phyloP scores from a whole-genome alignment of 2,797 vertebrate species.

The Characodon lateralis region DNA sequence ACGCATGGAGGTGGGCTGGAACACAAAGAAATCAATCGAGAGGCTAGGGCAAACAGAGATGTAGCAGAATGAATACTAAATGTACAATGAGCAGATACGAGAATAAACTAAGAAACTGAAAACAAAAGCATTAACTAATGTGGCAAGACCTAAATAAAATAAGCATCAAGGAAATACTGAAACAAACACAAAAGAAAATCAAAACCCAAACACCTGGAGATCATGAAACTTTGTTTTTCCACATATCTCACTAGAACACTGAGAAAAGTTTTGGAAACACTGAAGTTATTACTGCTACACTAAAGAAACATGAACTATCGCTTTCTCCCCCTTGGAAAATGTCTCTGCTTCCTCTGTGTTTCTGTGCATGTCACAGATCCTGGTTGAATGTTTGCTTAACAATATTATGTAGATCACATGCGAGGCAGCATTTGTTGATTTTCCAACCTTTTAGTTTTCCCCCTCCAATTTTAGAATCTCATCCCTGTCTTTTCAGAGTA shows the following conservation, averaged over 20 bases:
- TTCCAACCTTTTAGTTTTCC: not conserved
- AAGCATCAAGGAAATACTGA: too few species aligned
- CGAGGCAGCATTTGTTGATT: slow-evolving; percentile 5
- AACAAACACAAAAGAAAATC: too few species aligned
- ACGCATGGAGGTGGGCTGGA: too few species aligned
- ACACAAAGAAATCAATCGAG: too few species aligned
- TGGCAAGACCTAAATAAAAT: too few species aligned
- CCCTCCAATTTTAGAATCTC: not conserved
- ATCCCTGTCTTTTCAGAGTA: not conserved
- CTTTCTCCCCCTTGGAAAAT: not conserved
- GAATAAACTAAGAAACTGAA: too few species aligned
- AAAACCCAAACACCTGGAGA: too few species aligned
- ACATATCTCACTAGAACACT: not conserved
- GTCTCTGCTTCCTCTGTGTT: not conserved
- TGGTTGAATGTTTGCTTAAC: not conserved
- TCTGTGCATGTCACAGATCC: not conserved
- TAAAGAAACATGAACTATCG: not conserved
- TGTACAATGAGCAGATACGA: too few species aligned
- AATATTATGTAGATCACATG: not conserved
- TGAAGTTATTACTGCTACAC: not conserved
- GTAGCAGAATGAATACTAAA: too few species aligned
- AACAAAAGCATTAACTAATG: too few species aligned
- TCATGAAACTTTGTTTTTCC: not conserved
- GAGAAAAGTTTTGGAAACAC: not conserved
- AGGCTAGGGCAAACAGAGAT: too few species aligned